Evolutionary conservation across 2,888 invertebrate species (phyloP), one percentile per base, ranked within the genome.

Genomic region (Xanthia togata): DNA sequence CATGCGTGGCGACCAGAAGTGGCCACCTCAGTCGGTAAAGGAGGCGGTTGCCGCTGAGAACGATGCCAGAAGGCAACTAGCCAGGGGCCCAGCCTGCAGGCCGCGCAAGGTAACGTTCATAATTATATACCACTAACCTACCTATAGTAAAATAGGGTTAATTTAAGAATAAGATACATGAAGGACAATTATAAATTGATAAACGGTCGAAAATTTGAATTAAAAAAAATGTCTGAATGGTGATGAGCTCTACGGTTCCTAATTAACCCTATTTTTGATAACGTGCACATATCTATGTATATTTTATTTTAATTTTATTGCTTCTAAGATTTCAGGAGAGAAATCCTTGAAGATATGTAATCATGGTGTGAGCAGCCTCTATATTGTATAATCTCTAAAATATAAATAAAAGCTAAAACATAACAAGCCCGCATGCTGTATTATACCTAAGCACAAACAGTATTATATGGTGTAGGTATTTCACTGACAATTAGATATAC

Each of bases 1-100:
- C 94, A 98, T 98, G 97, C 97, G 98, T 91, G 98, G 98, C 89
- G 98, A 98, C 94, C 97, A 98, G 93, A 98, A 98, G 94, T 98
- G 98, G 98, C 98, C 98, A 90, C 98, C 98, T 88, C 98, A 97
- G 92, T 96, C 97, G 87, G 98, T 98, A 91, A 98, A 97, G 94
- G 97, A 97, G 88, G 98, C 98, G 82, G 97, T 98, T 77, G 98
- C 97, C 72, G 98, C 97, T 57, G 98, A 98, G 92, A 98, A 98
- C 91, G 97, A 97, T 87, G 98, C 98, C 72, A 97, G 98, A 89
- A 92, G 97, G 90, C 97, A 97, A 87, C 94, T 98, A 89, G 98
- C 98, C 50, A 97, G 97, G 93, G 98, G 98, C 38, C 98, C 98
- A 41, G 98, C 97, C 64, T 97, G 97, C 94, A 97, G 98, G 93